phyloP scores from a whole-genome alignment of 2,888 invertebrate genomes.

The Eilema sororculum region DNA sequence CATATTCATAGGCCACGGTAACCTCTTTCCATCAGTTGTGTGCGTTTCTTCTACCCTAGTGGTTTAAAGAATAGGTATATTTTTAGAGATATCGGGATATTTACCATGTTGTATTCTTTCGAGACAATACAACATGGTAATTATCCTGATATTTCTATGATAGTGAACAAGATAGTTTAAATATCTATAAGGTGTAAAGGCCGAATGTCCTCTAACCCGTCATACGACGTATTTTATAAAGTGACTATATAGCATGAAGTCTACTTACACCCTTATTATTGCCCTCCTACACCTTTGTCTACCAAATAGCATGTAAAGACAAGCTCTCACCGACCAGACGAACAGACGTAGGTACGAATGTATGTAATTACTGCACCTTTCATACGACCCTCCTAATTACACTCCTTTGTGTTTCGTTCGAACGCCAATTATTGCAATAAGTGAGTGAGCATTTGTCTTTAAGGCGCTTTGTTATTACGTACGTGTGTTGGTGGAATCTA shows the following conservation, averaged over 20 bases:
- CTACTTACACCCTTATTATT: slow-evolving; percentile 3
- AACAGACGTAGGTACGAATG: slow-evolving; percentile 44
- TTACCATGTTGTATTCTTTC: too few species aligned
- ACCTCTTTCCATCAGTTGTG: too few species aligned
- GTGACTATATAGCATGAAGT: background rate
- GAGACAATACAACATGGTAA: too few species aligned
- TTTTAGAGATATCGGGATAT: too few species aligned
- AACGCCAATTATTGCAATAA: slow-evolving; percentile 82
- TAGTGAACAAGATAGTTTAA: too few species aligned
- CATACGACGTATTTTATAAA: background rate
- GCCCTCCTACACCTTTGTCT: slow-evolving; percentile 49
- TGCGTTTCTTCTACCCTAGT: too few species aligned
- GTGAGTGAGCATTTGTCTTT: slow-evolving; percentile 62
- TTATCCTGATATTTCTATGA: too few species aligned
- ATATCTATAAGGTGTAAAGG: too few species aligned
- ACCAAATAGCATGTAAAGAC: slow-evolving; percentile 58
- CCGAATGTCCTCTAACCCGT: too few species aligned
- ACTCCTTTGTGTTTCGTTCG: slow-evolving; percentile 71
- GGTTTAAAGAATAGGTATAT: too few species aligned
- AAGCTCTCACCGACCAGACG: slow-evolving; percentile 44
- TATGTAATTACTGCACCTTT: slow-evolving; percentile 76
- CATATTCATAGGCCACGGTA: too few species aligned
- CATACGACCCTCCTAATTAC: slow-evolving; percentile 81
- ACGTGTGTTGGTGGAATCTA: slow-evolving; percentile 6
- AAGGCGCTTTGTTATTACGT: slow-evolving; percentile 52